These are phyloP conservation scores for Boloria euphrosyne DNA, from an alignment of 2,888 invertebrate genomes.

Conservation along the genomic window DNA sequence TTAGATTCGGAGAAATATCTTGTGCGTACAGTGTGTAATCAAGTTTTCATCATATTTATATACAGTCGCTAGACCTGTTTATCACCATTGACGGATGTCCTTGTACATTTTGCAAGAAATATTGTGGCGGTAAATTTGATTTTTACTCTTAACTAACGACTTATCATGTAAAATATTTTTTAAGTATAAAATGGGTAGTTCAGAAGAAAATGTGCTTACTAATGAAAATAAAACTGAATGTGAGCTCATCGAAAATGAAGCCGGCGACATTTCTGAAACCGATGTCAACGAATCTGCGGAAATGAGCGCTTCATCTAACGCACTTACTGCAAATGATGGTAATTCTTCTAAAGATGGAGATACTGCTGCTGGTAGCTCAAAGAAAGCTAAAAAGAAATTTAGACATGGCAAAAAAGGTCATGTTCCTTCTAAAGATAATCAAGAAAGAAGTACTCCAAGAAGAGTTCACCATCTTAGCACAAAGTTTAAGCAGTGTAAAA, in stretches of 20 bases:
- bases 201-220: slow-evolving; percentile 61
- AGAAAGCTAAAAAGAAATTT: slow-evolving; percentile 74
- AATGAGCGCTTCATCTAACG: slow-evolving; percentile 48
- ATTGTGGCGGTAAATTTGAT: slow-evolving; percentile 79
- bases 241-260: slow-evolving; percentile 57
- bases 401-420: slow-evolving; percentile 73
- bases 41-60: slow-evolving; percentile 48
- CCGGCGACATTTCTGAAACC: slow-evolving; percentile 62
- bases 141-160: slow-evolving; percentile 52
- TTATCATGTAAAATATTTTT: slow-evolving; percentile 56
- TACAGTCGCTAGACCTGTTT: slow-evolving; percentile 76
- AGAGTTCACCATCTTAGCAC: slow-evolving; percentile 69
- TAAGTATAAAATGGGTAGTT: slow-evolving; percentile 67
- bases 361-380: slow-evolving; percentile 52
- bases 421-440: slow-evolving; percentile 65
- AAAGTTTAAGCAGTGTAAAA: slow-evolving; percentile 81
- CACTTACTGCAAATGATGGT: slow-evolving; percentile 50
- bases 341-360: slow-evolving; percentile 68
- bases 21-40: slow-evolving; percentile 24
- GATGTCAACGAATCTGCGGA: slow-evolving; percentile 59
- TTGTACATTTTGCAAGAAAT: slow-evolving; percentile 75
- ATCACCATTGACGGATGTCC: slow-evolving; percentile 80
- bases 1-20: slow-evolving; percentile 18
- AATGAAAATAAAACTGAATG: slow-evolving; percentile 54
- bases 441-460: slow-evolving; percentile 67